A percentile compares a stretch with the other conserved stretches of the same genome.
These are phyloP conservation scores for Drosophila anomalata DNA, from an alignment of 2,888 invertebrate genomes.

Conservation along the genomic window DNA sequence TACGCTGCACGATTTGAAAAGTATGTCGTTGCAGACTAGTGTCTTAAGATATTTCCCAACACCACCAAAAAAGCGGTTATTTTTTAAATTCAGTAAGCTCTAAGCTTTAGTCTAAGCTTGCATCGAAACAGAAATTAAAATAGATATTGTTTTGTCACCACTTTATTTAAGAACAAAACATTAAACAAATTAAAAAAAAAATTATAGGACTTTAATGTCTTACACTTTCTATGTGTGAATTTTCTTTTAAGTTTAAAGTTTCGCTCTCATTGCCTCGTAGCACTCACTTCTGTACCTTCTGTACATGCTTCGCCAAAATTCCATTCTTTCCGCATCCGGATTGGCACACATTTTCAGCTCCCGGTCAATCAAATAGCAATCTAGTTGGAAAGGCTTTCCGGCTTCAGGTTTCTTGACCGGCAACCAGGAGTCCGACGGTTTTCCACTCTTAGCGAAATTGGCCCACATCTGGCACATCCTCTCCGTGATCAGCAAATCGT, in stretches of 20 bases:
- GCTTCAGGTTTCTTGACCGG: slow-evolving; percentile 56
- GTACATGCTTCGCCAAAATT: slow-evolving; percentile 82
- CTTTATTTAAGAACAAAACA: not conserved
- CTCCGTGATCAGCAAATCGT: slow-evolving; percentile 81
- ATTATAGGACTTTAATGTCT: not conserved
- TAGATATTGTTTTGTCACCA: not conserved
- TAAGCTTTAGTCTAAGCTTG: no score
- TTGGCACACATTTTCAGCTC: slow-evolving; percentile 73
- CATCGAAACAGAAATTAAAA: not conserved
- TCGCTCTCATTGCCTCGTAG: slow-evolving; percentile 60
- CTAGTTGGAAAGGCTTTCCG: slow-evolving; percentile 58
- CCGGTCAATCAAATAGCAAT: slow-evolving; percentile 79
- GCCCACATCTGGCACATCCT: slow-evolving; percentile 86
- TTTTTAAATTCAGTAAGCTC: not conserved
- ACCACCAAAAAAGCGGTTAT: not conserved
- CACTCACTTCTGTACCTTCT: slow-evolving; percentile 71
- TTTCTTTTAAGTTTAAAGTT: slow-evolving; percentile 62
- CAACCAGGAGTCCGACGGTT: slow-evolving; percentile 82
- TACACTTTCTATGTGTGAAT: not conserved
- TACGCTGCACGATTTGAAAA: not conserved
- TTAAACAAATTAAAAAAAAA: not conserved
- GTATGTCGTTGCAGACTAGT: no score
- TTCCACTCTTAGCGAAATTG: slow-evolving; percentile 87
- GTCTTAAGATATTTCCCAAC: not conserved
- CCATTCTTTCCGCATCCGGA: slow-evolving; percentile 78